Base-by-base conservation (phyloP, 2,113 vertebrate genomes). In the Odocoileus hemionus region DNA sequence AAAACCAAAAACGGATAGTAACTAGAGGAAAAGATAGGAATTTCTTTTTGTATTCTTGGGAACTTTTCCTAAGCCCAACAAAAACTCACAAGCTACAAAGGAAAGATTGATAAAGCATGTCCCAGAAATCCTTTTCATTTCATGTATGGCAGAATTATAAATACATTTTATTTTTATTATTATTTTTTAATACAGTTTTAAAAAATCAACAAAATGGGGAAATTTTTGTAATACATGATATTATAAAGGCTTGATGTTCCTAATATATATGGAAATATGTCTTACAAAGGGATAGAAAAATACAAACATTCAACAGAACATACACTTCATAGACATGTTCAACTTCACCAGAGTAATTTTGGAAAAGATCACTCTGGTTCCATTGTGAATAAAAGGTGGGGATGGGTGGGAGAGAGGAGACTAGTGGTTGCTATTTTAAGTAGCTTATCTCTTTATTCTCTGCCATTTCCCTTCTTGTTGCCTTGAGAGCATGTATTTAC, bases 211-310 rank as follows among this genome's bases (percentile, higher is more conserved):
- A 92, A 79, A 96, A 89, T 88, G 26, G 58, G 12, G 39, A 26
- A 33, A 6, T 90, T 93, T 88, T 94, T 54, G 7, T 3, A 60
- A 60, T 67, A 58, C 0, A 4, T 85, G 45, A 93, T 36, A 67
- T 64, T 6, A 90, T 30, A 95, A 54, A 94, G 26, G 2, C 45
- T 86, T 97, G 61, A 84, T 67, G 45, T 95, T 98, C 30, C 50
- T 57, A 86, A 89, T 94, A 70, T 55, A 52, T 55, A 52, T 82
- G 57, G 84, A n/a, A 88, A n/a, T 55, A 67, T 50, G 23, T 95
- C 12, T 97, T 92, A 60, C 43, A 96, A 86, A 95, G 19, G 25
- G 96, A 5, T 92, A 89, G 5, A 92, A 95, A 93, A 61, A 78
- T 79, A 89, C 4, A 3, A 88, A 33, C 33, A 83, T 47, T 19